Base-by-base conservation (phyloP, 2,888 invertebrate species). In the Alloscopus bannaensis region DNA sequence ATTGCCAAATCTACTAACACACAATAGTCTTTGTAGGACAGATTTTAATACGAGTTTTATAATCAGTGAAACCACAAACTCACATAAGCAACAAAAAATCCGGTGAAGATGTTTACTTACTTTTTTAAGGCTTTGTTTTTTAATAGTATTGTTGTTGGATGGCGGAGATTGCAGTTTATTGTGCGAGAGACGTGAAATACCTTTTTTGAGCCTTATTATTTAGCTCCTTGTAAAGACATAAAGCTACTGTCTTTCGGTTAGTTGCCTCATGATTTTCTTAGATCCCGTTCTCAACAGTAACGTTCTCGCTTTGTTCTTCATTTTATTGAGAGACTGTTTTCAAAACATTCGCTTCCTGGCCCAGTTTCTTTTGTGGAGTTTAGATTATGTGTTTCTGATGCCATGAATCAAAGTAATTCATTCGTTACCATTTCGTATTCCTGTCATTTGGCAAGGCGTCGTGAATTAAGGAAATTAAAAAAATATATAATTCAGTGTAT, bases 341-440 rank as follows among this genome's bases (percentile, higher is more conserved):
- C 18, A 11, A 4, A n/a, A 3, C 45, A 45, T 26, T 55, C 13
- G 24, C n/a, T 55, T 55, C 6, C 8, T 59, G 59, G 31, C 59
- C 59, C 31, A 59, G 59, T 59, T 59, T 59, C 59, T 36, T 59
- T 59, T n/a, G n/a, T n/a, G n/a, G n/a, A n/a, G n/a, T n/a, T n/a
- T n/a, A n/a, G n/a, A n/a, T n/a, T n/a, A n/a, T n/a, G n/a, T n/a
- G n/a, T n/a, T n/a, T n/a, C n/a, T 59, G 59, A 29, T 59, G 59
- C 11, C 28, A 55, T n/a, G n/a, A n/a, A n/a, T n/a, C n/a, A n/a
- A n/a, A n/a, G n/a, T n/a, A n/a, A n/a, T n/a, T n/a, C n/a, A n/a
- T n/a, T n/a, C n/a, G n/a, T n/a, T n/a, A n/a, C n/a, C n/a, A n/a
- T n/a, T n/a, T n/a, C n/a, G n/a, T n/a, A n/a, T n/a, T n/a, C n/a